phyloP scores from a whole-genome alignment of 2,888 invertebrate genomes.

The Fragum sueziense region DNA sequence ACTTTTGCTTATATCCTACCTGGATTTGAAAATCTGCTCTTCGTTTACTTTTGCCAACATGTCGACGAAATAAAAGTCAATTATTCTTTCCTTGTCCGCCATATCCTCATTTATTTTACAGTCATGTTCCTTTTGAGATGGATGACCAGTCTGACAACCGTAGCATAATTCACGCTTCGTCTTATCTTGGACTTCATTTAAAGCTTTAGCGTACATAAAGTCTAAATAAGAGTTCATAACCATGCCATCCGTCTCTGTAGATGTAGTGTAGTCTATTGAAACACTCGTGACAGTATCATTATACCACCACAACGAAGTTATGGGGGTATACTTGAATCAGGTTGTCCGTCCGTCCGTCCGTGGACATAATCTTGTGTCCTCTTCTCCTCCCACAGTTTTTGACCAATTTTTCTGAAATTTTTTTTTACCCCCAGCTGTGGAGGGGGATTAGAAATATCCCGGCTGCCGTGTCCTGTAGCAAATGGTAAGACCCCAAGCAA shows the following conservation, averaged over 20 bases:
- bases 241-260: not conserved
- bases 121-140: constrained; percentile 36
- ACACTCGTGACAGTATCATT: not conserved
- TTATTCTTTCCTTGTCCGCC: constrained; percentile 17
- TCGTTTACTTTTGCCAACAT: constrained; percentile 39
- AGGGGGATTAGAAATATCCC: too few relatives aligned
- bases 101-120: constrained; percentile 13
- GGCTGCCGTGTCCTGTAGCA: too few relatives aligned
- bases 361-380: too few relatives aligned
- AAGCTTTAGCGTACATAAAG: constrained; percentile 37
- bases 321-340: too few relatives aligned
- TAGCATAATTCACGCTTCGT: constrained; percentile 19
- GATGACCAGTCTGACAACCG: constrained; percentile 27
- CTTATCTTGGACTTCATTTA: constrained; percentile 9
- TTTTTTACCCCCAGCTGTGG: too few relatives aligned
- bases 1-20: constrained; percentile 19
- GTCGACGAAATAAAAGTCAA: constrained; percentile 38
- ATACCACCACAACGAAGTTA: too few relatives aligned
- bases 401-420: too few relatives aligned
- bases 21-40: constrained; percentile 18
- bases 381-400: too few relatives aligned
- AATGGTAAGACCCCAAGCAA: too few relatives aligned
- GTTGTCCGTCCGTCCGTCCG: too few relatives aligned
- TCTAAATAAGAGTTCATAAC: constrained; percentile 32
- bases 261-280: not conserved